A percentile compares a stretch with the other conserved stretches of the same genome.
Conservation (phyloP, 2,888 invertebrate species). For the Mechanitis mazaeus region DNA sequence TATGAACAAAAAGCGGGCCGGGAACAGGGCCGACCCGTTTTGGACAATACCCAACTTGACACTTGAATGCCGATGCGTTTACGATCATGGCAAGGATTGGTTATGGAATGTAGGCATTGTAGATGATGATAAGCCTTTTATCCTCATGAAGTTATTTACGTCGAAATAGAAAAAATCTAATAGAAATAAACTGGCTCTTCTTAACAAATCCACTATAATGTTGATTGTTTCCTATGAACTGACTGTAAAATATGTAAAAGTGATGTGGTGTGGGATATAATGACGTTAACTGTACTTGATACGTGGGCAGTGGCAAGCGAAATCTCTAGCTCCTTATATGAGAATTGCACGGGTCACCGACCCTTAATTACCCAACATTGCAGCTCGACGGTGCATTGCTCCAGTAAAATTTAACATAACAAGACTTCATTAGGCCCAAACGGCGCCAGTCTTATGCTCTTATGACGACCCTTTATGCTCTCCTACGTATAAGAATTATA, state of each 20-base stretch:
- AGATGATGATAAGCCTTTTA: constrained; percentile 21
- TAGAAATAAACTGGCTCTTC: too few species aligned
- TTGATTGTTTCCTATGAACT: constrained; percentile 2
- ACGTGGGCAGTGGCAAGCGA: constrained; percentile 13
- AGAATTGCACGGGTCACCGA: constrained; percentile 56
- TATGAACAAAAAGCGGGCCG: constrained; percentile 60
- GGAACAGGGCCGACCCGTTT: constrained; percentile 59
- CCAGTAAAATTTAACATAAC: constrained; percentile 74
- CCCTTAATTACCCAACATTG: constrained; percentile 68
- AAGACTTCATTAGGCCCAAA: constrained; percentile 67
- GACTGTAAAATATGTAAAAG: background rate
- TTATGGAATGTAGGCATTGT: constrained; percentile 31
- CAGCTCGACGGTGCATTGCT: constrained; percentile 68
- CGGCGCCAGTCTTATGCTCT: constrained; percentile 34
- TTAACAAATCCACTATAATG: background rate
- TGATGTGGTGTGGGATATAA: constrained; percentile 5
- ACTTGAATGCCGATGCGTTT: constrained; percentile 66
- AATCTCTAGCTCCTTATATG: constrained; percentile 56
- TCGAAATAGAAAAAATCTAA: too few species aligned
- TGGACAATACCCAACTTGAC: constrained; percentile 65
- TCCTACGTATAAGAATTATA: background rate
- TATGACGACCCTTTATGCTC: constrained; percentile 22
- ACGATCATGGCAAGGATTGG: constrained; percentile 36
- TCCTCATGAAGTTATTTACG: background rate
- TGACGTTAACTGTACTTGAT: constrained; percentile 8